phyloP scores from a whole-genome alignment of 2,888 invertebrate genomes.

The Megamerina dolium region DNA sequence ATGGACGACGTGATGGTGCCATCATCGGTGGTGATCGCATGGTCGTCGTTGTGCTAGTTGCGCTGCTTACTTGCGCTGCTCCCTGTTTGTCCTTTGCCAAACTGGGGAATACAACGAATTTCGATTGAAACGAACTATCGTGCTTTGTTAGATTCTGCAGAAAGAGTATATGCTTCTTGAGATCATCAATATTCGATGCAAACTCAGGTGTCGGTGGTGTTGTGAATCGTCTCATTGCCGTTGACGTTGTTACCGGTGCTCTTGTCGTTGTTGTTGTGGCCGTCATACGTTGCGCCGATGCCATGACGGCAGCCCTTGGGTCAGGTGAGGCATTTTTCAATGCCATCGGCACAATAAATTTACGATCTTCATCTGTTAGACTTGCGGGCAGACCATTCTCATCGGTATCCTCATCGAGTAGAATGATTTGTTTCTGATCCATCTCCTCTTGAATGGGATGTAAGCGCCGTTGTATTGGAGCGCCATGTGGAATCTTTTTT shows the following conservation, averaged over 20 bases:
- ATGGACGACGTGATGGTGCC: too few relatives aligned
- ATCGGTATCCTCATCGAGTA: conserved; percentile 47
- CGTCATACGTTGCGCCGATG: conserved; percentile 21
- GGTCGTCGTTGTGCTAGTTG: conserved; percentile 20
- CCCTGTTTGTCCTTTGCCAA: conserved; percentile 39
- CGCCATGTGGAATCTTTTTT: conserved; percentile 34
- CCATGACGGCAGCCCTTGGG: conserved; percentile 29
- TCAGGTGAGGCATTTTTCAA: conserved; percentile 45
- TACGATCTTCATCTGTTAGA: conserved; percentile 45
- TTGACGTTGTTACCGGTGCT: conserved; percentile 24
- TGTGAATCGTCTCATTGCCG: conserved; percentile 28
- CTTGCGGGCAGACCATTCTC: conserved; percentile 45
- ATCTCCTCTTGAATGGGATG: conserved; percentile 48
- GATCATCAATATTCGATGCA: conserved; percentile 47
- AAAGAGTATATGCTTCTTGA: conserved; percentile 48
- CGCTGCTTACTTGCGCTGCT: conserved; percentile 14
- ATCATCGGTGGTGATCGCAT: conserved; percentile 32
- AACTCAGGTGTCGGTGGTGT: conserved; percentile 30
- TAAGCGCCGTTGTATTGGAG: conserved; percentile 28
- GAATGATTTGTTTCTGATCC: conserved; percentile 47
- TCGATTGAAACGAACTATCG: conserved; percentile 47
- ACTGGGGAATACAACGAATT: conserved; percentile 49
- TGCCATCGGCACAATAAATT: conserved; percentile 49
- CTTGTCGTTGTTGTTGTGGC: conserved; percentile 24
- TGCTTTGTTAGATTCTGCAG: conserved; percentile 48